A percentile compares a stretch with the other conserved stretches of the same genome.
These are phyloP conservation scores for Drosophila virilis DNA, from an alignment of 1,140 invertebrate species.

Conservation along the genomic window DNA sequence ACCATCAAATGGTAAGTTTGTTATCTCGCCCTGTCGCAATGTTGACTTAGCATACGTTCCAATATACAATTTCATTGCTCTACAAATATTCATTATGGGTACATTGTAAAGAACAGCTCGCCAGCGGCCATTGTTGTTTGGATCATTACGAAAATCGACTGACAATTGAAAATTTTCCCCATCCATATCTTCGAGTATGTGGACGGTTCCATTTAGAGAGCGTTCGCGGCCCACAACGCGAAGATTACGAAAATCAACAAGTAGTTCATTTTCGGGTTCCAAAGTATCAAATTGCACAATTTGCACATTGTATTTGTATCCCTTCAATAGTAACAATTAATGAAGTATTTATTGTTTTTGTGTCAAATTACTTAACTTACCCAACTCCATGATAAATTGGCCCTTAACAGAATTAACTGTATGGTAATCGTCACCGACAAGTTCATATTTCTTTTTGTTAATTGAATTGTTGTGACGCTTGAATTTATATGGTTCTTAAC, in stretches of 20 bases:
- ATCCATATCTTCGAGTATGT: conserved; percentile 20
- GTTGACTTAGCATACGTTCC: conserved; percentile 3
- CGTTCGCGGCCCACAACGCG: conserved; percentile 28
- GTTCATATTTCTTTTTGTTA: neutral
- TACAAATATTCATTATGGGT: conserved; percentile 24
- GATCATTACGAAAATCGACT: conserved; percentile 31
- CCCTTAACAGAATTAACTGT: neutral
- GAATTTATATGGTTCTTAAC: neutral
- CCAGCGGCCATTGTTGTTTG: conserved; percentile 29
- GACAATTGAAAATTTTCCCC: neutral
- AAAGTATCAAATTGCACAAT: conserved; percentile 7
- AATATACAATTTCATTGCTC: neutral
- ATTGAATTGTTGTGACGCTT: neutral
- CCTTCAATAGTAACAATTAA: neutral
- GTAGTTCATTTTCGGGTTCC: neutral
- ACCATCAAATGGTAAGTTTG: conserved; percentile 19
- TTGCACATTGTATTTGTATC: neutral
- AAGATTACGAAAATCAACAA: conserved; percentile 28
- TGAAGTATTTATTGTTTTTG: no score
- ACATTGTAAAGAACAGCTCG: conserved; percentile 16
- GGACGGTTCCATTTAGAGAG: conserved; percentile 21
- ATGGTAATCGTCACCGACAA: neutral
- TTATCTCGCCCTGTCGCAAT: conserved; percentile 15
- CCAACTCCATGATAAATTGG: neutral
- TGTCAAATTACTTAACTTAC: neutral